Base-by-base conservation (phyloP, 2,113 vertebrate species). In the Aix galericulata region DNA sequence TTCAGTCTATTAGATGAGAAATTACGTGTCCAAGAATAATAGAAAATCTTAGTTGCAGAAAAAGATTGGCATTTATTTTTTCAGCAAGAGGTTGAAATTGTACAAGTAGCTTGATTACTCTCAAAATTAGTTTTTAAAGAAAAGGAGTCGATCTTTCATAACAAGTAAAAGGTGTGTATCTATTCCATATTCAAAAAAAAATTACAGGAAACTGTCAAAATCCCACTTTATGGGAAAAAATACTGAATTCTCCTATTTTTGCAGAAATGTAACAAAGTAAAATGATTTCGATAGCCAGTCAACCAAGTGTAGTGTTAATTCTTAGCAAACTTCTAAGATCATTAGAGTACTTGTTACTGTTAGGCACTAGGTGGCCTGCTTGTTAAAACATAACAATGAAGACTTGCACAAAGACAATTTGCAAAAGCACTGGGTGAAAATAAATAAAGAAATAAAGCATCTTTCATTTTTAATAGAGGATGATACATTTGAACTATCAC, bases 351-450 rank as follows among this genome's bases (percentile, higher is more conserved):
- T 96, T 96, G 94, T 93, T 91, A 52, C 62, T 68, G 82, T 78
- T 66, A 95, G 95, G 90, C 95, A 96, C 96, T 96, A 96, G 95
- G 83, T 96, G 96, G 94, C 96, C 96, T 96, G 93, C 96, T 96
- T 96, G 94, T 90, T 94, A 96, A 96, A 86, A 96, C 62, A 90
- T 83, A 79, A 18, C 86, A 4, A 50, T 32, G 71, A 46, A 82
- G 53, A 23, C 44, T 83, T 75, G 46, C 58, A 82, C 62, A 66
- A 82, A 69, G 93, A 13, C 38, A 76, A 79, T 42, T 46, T 82
- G 48, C 62, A 82, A 40, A 68, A 82, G 80, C 90, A 58, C 27
- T 1, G 29, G 5, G 1, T 75, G 56, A 66, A 81, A 90, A 83
- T 13, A 68, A 71, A 60, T 62, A 58, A 76, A 82, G 20, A 48